Base-by-base conservation (phyloP, 2,113 vertebrate genomes). In the Gadus chalcogrammus region DNA sequence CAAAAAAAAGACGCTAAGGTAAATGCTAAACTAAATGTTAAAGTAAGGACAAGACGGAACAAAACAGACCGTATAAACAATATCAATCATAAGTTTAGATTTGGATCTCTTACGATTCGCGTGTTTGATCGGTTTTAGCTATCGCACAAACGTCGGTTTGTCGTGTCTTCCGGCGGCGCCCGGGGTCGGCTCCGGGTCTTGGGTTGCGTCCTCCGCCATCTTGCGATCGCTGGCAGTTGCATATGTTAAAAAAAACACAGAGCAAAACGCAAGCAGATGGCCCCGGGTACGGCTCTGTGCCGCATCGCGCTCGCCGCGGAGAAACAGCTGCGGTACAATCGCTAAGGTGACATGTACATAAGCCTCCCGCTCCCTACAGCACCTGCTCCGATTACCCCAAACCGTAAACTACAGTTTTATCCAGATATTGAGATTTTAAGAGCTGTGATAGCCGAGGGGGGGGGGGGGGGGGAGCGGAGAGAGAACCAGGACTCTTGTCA, bases 241-340 rank as follows among this genome's bases (percentile, higher is more conserved):
- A 48, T 76, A 16, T 65, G 64, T 42, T 65, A 65, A 22, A 71
- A 68, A 69, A 24, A 48, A n/a, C 74, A 67, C 63, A 18, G 42
- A 48, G 42, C 42, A 13, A 48, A 12, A 12, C n/a, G 18, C 68
- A 38, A 80, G 71, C 83, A 81, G 76, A 80, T 82, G 80, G 79
- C 67, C 71, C 64, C 70, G 35, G 65, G 61, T 35, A 28, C 28
- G 28, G 15, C 69, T 63, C 53, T 73, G 24, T 2, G 71, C 64
- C 1, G 71, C 15, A 64, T 64, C 68, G 68, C 65, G 70, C 48
- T 31, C 31, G 31, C 31, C 31, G 5, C 31, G 31, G 31, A 31
- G 0, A 75, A 81, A 72, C 83, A 85, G 79, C 79, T 85, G 76
- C 61, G 72, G 27, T 48, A 68, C 70, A 62, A 79, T 75, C 66